phyloP scores from a whole-genome alignment of 2,888 invertebrate species.

The Spodoptera exigua region DNA sequence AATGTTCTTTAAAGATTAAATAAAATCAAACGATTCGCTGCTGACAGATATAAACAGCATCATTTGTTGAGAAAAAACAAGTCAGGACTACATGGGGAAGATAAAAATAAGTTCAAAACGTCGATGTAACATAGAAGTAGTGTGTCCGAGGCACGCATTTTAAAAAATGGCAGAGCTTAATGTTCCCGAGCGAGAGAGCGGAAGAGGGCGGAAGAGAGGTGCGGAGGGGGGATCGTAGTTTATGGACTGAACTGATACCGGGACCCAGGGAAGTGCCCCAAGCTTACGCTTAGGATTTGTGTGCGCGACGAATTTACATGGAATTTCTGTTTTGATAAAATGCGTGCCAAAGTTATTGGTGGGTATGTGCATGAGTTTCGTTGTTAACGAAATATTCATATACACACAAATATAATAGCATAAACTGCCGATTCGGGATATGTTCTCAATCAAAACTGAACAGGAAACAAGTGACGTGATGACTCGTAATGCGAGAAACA shows the following conservation, averaged over 20 bases:
- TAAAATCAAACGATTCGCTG: constrained; percentile 62
- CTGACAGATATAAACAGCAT: constrained; percentile 68
- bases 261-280: constrained; percentile 83
- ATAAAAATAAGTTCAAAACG: constrained; percentile 78
- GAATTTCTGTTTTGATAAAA: constrained; percentile 69
- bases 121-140: constrained; percentile 78
- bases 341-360: constrained; percentile 55
- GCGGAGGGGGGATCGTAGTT: constrained; percentile 74
- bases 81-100: constrained; percentile 72
- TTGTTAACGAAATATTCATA: too few species aligned
- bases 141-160: constrained; percentile 84
- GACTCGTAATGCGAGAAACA: constrained; percentile 37
- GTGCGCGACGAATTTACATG: constrained; percentile 82
- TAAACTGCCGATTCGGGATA: constrained; percentile 31
- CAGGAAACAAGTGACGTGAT: constrained; percentile 31
- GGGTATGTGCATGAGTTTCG: not conserved
- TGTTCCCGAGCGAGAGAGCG: constrained; percentile 75
- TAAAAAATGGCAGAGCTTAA: constrained; percentile 85
- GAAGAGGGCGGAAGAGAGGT: constrained; percentile 68
- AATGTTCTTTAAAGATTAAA: too few species aligned
- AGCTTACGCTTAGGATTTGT: constrained; percentile 86
- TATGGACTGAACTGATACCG: constrained; percentile 88
- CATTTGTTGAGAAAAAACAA: constrained; percentile 66
- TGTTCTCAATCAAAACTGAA: constrained; percentile 38
- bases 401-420: constrained; percentile 21